phyloP scores from a whole-genome alignment of 2,797 vertebrate species.

The Gymnoscopelus microlampas region DNA sequence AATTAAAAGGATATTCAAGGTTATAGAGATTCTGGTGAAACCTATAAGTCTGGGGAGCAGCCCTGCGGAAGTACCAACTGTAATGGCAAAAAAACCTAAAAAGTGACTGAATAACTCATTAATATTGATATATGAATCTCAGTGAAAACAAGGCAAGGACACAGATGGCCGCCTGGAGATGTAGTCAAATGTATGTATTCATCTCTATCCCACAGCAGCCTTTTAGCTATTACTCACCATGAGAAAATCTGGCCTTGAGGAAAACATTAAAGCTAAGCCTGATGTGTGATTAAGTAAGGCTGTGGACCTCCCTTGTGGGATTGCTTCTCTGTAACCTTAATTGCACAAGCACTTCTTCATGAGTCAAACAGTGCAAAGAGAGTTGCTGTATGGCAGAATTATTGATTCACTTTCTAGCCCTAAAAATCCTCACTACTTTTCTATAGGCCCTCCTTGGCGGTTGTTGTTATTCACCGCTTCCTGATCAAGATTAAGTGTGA shows the following conservation, averaged over 20 bases:
- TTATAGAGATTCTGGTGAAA: slow-evolving; percentile 6
- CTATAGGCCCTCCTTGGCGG: background rate
- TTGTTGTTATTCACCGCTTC: background rate
- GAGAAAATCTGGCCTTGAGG: slow-evolving; percentile 34
- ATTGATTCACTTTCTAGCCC: background rate
- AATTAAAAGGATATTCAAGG: slow-evolving; percentile 52
- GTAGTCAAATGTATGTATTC: slow-evolving; percentile 12
- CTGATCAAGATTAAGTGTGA: too few relatives aligned
- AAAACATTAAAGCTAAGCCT: slow-evolving; percentile 43
- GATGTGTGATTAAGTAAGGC: slow-evolving; percentile 31
- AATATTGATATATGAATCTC: background rate
- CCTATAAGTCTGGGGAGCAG: background rate
- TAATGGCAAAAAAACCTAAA: background rate
- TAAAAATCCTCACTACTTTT: background rate
- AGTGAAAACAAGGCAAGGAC: background rate
- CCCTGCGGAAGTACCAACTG: background rate
- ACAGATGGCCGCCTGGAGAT: background rate
- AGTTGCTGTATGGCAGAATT: slow-evolving; percentile 2
- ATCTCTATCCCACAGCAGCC: slow-evolving; percentile 1
- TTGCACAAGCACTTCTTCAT: slow-evolving; percentile 14
- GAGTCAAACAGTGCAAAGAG: slow-evolving; percentile 32
- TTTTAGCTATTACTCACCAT: slow-evolving; percentile 16
- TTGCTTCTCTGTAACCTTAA: slow-evolving; percentile 40
- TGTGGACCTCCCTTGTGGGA: slow-evolving; percentile 22
- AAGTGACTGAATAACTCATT: background rate